Evolutionary conservation across 2,113 vertebrate genomes (phyloP), one percentile per base, ranked within the genome.

Genomic region (Sebastes fasciatus): DNA sequence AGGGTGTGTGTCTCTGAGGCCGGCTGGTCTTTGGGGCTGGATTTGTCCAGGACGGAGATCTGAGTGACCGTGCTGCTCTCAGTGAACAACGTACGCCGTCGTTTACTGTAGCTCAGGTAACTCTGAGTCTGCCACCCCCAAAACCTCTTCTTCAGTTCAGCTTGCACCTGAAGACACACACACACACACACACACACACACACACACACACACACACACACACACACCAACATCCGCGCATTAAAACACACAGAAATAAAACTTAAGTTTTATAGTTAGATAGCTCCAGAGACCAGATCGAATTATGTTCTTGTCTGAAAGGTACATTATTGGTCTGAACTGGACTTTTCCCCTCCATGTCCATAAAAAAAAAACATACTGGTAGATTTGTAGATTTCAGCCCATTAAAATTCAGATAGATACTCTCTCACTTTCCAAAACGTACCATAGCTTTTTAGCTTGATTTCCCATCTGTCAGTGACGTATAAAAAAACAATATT

Each of bases 41-140:
- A 87, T 72, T 90, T 96, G 80, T 97, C 96, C 43, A 96, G 91
- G 74, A 96, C 90, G 1, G 96, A 96, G 0, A 96, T 86, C 81
- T 97, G 96, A 0, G 96, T 96, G 64, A 96, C 83, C 0, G 95
- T 96, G 65, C 96, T 96, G 94, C 95, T 95, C 21, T 96, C 96
- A 0, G 92, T 94, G 81, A 96, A 96, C 51, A 96, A 4, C 9
- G 90, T 89, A 3, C 92, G 70, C 0, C 94, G 94, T 3, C 80
- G 94, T 81, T 94, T 93, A 6, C 88, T 88, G 86, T 95, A 96
- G 62, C 80, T 93, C 83, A 96, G 88, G 88, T 96, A 94, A 4
- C 84, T 93, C 80, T 95, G 94, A 14, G 93, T 78, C 85, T 94
- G 94, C 95, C 95, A 96, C 79, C 90, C 94, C 86, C 94, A 95